Conservation (phyloP, 2,113 vertebrate genomes). For the Thalassoma bifasciatum region DNA sequence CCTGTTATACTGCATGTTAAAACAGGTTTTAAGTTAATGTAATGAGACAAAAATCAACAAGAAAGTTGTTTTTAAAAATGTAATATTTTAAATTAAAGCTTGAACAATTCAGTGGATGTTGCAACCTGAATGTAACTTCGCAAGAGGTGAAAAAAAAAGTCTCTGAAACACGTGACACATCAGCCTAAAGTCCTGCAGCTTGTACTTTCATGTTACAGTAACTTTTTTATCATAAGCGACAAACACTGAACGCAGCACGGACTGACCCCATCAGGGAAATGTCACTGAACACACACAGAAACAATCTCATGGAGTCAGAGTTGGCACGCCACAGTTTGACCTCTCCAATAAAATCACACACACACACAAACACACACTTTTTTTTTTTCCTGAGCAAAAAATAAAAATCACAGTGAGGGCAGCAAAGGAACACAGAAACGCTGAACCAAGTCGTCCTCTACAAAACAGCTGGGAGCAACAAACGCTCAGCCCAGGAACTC, state of each 20-base stretch:
- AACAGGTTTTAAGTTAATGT: too few species aligned
- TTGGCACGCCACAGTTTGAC: conserved; percentile 50
- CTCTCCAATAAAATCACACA: conserved; percentile 38
- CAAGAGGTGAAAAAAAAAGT: neutral
- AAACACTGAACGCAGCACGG: neutral
- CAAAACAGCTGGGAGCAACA: conserved; percentile 71
- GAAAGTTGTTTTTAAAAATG: too few species aligned
- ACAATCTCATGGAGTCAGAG: conserved; percentile 25
- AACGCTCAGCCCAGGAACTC: conserved; percentile 42
- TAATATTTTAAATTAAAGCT: neutral
- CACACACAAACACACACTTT: neutral
- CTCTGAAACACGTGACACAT: neutral
- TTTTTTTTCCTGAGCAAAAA: conserved; percentile 9
- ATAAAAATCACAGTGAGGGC: conserved; percentile 17
- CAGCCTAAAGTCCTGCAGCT: neutral
- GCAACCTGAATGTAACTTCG: neutral
- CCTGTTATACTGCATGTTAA: too few species aligned
- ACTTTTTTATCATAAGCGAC: conserved; percentile 2
- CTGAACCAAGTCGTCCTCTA: conserved; percentile 67
- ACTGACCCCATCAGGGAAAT: conserved; percentile 39
- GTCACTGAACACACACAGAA: conserved; percentile 25
- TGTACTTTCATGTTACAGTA: neutral
- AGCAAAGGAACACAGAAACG: conserved; percentile 54
- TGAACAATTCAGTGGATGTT: too few species aligned
- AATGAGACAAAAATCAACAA: too few species aligned